Evolutionary conservation across 2,113 vertebrate genomes (phyloP).

Genomic region (Lamprotornis superbus): DNA sequence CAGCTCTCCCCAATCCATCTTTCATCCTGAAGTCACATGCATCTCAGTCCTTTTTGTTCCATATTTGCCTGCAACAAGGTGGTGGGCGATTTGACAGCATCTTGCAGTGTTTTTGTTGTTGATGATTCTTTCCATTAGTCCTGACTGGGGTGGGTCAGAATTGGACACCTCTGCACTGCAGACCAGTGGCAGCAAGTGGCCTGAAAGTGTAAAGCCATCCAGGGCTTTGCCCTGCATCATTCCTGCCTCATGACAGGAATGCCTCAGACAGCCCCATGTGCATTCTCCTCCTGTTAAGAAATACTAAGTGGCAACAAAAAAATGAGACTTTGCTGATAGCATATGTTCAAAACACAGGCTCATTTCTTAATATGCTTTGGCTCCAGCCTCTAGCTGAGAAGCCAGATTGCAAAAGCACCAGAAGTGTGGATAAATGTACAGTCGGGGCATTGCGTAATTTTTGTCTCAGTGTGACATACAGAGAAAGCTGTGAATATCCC

Average conservation of each 20-base stretch:
- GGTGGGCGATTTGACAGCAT: neutral
- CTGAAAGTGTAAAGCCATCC: neutral
- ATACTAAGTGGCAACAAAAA: constrained; percentile 4
- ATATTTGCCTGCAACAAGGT: neutral
- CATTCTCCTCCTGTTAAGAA: neutral
- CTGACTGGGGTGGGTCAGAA: neutral
- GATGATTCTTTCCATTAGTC: neutral
- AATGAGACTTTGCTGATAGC: neutral
- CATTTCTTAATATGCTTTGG: neutral
- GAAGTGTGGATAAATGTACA: neutral
- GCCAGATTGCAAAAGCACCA: neutral
- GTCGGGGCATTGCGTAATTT: neutral
- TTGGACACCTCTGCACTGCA: neutral
- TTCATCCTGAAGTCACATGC: neutral
- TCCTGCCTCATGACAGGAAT: neutral
- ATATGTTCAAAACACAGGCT: neutral
- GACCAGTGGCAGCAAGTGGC: neutral
- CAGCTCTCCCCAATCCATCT: neutral
- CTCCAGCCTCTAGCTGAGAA: constrained; percentile 23
- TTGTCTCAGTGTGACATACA: neutral
- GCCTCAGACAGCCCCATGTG: neutral
- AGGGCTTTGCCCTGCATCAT: neutral
- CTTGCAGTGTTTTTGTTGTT: neutral
- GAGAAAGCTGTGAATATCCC: neutral
- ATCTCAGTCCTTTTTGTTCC: neutral